A percentile compares a stretch with the other conserved stretches of the same genome.
These are phyloP conservation scores for Metellina segmentata DNA, from an alignment of 2,888 invertebrate species.

Conservation along the genomic window DNA sequence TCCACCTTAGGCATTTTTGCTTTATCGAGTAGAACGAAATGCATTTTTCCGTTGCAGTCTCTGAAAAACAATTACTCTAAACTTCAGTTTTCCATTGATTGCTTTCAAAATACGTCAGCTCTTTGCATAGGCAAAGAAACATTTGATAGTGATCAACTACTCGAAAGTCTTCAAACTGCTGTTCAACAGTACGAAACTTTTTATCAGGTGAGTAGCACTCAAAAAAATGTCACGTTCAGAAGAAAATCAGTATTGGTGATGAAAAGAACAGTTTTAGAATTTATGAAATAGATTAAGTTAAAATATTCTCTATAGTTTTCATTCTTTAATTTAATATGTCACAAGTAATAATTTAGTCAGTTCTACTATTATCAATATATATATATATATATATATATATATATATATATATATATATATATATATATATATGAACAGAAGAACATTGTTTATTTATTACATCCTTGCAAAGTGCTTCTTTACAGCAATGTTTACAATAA, in stretches of 20 bases:
- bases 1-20: constrained; percentile 52
- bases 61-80: constrained; percentile 62
- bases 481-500: too few species aligned
- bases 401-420: too few species aligned
- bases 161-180: constrained; percentile 47
- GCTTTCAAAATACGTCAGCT: constrained; percentile 29
- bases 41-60: constrained; percentile 69
- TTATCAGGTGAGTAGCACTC: constrained; percentile 52
- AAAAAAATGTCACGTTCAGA: neutral
- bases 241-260: neutral
- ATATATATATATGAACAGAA: too few species aligned
- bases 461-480: too few species aligned
- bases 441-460: too few species aligned
- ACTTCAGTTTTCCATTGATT: constrained; percentile 62
- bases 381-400: too few species aligned
- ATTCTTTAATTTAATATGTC: too few species aligned
- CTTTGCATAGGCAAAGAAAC: constrained; percentile 21
- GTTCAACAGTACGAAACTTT: constrained; percentile 66
- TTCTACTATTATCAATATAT: too few species aligned
- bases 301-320: neutral
- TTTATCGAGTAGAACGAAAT: constrained; percentile 42
- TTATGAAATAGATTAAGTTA: neutral
- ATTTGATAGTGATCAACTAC: constrained; percentile 35
- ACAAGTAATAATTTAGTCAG: too few species aligned
- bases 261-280: neutral